Evolutionary conservation across 2,888 invertebrate species (phyloP), one percentile per base, ranked within the genome.

Genomic region (Pristionchus entomophagus): DNA sequence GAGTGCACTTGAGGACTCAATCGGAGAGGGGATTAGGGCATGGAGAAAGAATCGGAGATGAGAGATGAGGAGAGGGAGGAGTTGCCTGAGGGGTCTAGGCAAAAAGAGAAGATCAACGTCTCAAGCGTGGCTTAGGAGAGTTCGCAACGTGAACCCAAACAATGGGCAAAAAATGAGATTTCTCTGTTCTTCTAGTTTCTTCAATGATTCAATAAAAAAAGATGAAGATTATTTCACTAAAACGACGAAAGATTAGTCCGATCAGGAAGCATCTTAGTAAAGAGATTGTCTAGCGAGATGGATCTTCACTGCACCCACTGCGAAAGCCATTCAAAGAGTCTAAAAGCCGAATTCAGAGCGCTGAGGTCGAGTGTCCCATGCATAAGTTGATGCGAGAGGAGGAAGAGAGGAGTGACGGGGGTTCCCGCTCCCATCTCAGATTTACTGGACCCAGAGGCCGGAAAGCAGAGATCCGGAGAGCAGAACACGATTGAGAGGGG

Each of bases 281-380:
- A 45, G n/a, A 6, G 45, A 45, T 14, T 10, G 45, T 6, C 45
- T 14, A 10, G 6, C 45, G 45, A 45, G 45, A 45, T 45, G 45
- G 14, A 45, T 45, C 6, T 10, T 35, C 1, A 2, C 0, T 65
- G 73, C 41, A 73, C 73, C n/a, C 73, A 45, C 45, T 19, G 41
- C 26, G 26, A 73, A 73, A 26, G 22, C 10, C 41, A 73, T 41
- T 73, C n/a, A 62, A 45, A 14, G 1, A n/a, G 22, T n/a, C n/a
- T 45, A 41, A 73, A 73, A 41, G 41, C 41, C 41, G n/a, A 22
- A 17, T n/a, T 73, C 41, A n/a, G 8, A 32, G 73, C 26, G n/a
- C 73, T 26, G 73, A 73, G 73, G 73, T 73, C 73, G 73, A 41
- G 41, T 26, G 73, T 6, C n/a, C 73, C 73, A 73, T 73, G 73